These are phyloP conservation scores for Orchesella cincta DNA, from an alignment of 1,140 invertebrate genomes.

Conservation along the genomic window DNA sequence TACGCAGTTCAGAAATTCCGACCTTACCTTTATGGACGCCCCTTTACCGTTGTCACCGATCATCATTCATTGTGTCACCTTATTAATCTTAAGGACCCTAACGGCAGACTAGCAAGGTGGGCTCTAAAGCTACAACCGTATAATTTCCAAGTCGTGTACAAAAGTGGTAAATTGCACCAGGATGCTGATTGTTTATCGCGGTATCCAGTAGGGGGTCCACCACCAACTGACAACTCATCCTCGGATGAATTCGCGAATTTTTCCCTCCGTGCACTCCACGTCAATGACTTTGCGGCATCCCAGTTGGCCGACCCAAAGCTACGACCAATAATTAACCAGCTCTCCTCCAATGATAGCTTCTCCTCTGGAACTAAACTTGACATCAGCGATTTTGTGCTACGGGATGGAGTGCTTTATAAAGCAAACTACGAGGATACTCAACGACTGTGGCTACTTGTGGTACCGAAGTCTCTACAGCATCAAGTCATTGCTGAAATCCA, in stretches of 20 bases:
- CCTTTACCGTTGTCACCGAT: not conserved
- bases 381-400: too few relatives aligned
- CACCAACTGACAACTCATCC: too few relatives aligned
- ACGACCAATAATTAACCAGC: not conserved
- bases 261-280: not conserved
- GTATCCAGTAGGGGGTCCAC: not conserved
- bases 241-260: too few relatives aligned
- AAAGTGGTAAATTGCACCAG: not conserved
- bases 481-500: too few relatives aligned
- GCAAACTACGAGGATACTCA: too few relatives aligned
- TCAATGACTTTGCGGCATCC: not conserved
- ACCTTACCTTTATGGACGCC: not conserved
- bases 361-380: too few relatives aligned
- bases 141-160: not conserved
- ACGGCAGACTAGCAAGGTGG: not conserved
- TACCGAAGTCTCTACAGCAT: too few relatives aligned
- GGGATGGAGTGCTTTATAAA: too few relatives aligned
- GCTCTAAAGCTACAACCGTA: not conserved
- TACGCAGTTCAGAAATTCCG: not conserved
- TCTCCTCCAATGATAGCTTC: too few relatives aligned
- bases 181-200: not conserved
- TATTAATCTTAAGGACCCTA: not conserved
- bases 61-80: not conserved
- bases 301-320: not conserved
- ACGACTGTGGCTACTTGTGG: too few relatives aligned